These are phyloP conservation scores for Acanthis flammea DNA, from an alignment of 2,797 vertebrate genomes.

Conservation along the genomic window DNA sequence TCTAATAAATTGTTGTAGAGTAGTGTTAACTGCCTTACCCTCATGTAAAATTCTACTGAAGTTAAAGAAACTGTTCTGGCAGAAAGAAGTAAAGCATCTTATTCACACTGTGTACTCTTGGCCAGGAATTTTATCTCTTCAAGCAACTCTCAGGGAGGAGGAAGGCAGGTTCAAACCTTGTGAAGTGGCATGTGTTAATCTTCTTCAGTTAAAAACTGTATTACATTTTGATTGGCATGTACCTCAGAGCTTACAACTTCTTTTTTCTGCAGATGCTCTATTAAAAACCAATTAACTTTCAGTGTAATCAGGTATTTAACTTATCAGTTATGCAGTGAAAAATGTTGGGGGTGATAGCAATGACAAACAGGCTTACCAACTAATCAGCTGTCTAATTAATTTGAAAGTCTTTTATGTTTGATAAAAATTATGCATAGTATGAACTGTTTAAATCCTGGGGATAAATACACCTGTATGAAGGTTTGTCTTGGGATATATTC, in stretches of 20 bases:
- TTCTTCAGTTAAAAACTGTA: not conserved
- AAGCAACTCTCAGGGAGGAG: not conserved
- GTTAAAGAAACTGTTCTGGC: not conserved
- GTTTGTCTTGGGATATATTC: not conserved
- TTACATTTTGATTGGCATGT: slow-evolving; percentile 26
- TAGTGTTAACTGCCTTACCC: not conserved
- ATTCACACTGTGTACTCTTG: not conserved
- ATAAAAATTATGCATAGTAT: slow-evolving; percentile 26
- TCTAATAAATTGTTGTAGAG: not conserved
- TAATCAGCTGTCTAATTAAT: slow-evolving; percentile 53
- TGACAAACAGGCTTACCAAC: slow-evolving; percentile 38
- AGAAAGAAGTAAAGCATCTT: not conserved
- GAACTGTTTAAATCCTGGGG: not conserved
- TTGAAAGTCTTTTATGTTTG: slow-evolving; percentile 43
- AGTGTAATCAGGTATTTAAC: slow-evolving; percentile 50
- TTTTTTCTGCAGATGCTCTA: not conserved
- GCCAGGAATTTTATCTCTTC: not conserved
- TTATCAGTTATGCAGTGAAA: slow-evolving; percentile 35
- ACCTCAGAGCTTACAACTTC: not conserved
- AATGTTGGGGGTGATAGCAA: slow-evolving; percentile 37
- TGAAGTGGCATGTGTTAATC: not conserved
- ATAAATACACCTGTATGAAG: slow-evolving; percentile 2
- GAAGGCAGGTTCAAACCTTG: not conserved
- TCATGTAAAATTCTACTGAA: not conserved
- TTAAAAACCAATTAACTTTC: slow-evolving; percentile 59